These are phyloP conservation scores for Lithophane semibrunnea DNA, from an alignment of 2,888 invertebrate genomes.

Conservation along the genomic window DNA sequence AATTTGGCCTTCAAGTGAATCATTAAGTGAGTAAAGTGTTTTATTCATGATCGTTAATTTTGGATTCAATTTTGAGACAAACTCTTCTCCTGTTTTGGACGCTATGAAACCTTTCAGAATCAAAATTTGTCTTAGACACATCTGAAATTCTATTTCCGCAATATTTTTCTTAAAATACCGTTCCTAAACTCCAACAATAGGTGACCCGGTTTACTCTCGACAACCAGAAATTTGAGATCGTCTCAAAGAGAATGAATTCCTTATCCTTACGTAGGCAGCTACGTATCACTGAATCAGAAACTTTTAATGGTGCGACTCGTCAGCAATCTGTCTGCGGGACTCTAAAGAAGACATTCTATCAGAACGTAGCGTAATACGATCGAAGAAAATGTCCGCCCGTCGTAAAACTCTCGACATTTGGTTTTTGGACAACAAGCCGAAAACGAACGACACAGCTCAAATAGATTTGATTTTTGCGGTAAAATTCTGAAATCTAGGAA, in stretches of 20 bases:
- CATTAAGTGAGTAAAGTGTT: slow-evolving; percentile 24
- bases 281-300: slow-evolving; percentile 80
- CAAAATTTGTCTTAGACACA: background rate
- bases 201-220: slow-evolving; percentile 40
- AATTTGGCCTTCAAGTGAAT: slow-evolving; percentile 58
- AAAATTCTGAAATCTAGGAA: slow-evolving; percentile 32
- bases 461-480: slow-evolving; percentile 54
- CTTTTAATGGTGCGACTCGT: slow-evolving; percentile 82
- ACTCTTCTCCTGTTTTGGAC: background rate
- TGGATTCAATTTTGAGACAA: slow-evolving; percentile 3
- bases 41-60: slow-evolving; percentile 15
- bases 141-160: slow-evolving; percentile 3
- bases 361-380: slow-evolving; percentile 66
- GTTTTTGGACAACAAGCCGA: slow-evolving; percentile 55
- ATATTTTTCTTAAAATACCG: slow-evolving; percentile 30
- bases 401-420: slow-evolving; percentile 54
- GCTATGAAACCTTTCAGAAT: background rate
- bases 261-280: slow-evolving; percentile 55
- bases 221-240: slow-evolving; percentile 34
- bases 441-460: slow-evolving; percentile 43
- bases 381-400: slow-evolving; percentile 31
- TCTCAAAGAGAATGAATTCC: slow-evolving; percentile 60
- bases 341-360: slow-evolving; percentile 65
- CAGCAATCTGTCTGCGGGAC: slow-evolving; percentile 72
- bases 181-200: slow-evolving; percentile 37